Conservation (phyloP, 1,140 invertebrate species). For the Scaptodrosophila lebanonensis region DNA sequence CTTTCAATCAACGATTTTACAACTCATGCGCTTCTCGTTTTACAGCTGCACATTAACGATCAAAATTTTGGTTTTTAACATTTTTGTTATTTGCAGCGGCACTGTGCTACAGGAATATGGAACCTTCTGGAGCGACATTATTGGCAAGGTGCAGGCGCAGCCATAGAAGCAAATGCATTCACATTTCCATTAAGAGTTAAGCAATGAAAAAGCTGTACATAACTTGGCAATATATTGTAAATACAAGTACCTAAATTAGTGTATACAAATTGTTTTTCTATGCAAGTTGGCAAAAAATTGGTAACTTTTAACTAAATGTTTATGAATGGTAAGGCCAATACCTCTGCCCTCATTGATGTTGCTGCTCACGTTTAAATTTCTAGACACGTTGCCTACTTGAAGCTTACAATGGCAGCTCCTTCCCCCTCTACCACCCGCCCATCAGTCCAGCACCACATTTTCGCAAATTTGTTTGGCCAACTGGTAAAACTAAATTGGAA, state of each 20-base stretch:
- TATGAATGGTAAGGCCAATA: conserved; percentile 63
- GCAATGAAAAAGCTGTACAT: conserved; percentile 30
- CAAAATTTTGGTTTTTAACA: conserved; percentile 19
- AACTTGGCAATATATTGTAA: conserved; percentile 48
- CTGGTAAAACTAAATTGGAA: conserved; percentile 54
- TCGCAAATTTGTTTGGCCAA: conserved; percentile 58
- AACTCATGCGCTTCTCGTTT: conserved; percentile 6
- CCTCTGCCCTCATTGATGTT: neutral
- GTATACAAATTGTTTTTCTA: conserved; percentile 38
- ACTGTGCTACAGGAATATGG: conserved; percentile 85
- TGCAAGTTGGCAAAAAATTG: conserved; percentile 49
- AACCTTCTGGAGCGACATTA: conserved; percentile 84
- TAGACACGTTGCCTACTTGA: conserved; percentile 59
- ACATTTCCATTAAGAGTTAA: conserved; percentile 25
- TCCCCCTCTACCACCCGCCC: too few relatives aligned
- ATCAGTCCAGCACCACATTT: conserved; percentile 31
- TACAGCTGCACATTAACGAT: conserved; percentile 2
- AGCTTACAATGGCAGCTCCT: too few relatives aligned
- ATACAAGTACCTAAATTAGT: conserved; percentile 45
- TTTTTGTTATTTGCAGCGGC: conserved; percentile 82
- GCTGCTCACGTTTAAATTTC: conserved; percentile 50
- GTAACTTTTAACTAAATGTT: conserved; percentile 53
- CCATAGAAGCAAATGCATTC: conserved; percentile 33
- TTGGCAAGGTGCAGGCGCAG: conserved; percentile 58
- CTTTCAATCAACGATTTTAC: conserved; percentile 25